Evolutionary conservation across 2,888 invertebrate species (phyloP), one percentile per base, ranked within the genome.

Genomic region (Tachina fera): DNA sequence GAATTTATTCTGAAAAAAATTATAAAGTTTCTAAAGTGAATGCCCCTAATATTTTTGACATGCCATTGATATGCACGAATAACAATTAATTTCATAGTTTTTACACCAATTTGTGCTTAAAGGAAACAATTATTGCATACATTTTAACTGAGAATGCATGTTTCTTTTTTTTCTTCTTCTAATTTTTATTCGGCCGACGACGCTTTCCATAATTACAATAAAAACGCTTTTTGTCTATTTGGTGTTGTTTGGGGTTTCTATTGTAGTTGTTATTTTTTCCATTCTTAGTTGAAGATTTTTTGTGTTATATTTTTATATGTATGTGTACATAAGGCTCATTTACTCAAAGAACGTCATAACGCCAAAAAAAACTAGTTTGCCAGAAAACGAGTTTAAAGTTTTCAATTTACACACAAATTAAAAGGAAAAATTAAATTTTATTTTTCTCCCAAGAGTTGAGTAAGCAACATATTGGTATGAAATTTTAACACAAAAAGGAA

Each of bases 41-140:
- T 47, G 19, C 67, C 76, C 31, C 9, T 76, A 67, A 31, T 56
- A 31, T 63, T 11, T 5, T 41, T 16, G 14, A 19, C 60, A 58
- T 71, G 22, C 19, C 9, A 41, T 47, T 49, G 58, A 51, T 60
- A 39, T 41, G 49, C 68, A 60, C 60, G 68, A 60, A 49, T 51
- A 61, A 61, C 78, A 78, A 78, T 61, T 43, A 53, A 61, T 61
- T 78, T 70, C 10, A 53, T 70, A 58, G 47, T 31, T 65, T 56
- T 45, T 14, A 47, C 5, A 31, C 1, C 31, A 31, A 14, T 49
- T 39, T 39, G 60, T 41, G 9, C 16, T 14, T 31, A 78, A 70
- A 61, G 45, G 45, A 58, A 78, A 53, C 45, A 31, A 56, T 14
- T n/a, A 61, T 9, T 49, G 6, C 11, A 70, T 51, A 51, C 16